Conservation (phyloP, 1,140 invertebrate species). For the Rhynchophorus ferrugineus region DNA sequence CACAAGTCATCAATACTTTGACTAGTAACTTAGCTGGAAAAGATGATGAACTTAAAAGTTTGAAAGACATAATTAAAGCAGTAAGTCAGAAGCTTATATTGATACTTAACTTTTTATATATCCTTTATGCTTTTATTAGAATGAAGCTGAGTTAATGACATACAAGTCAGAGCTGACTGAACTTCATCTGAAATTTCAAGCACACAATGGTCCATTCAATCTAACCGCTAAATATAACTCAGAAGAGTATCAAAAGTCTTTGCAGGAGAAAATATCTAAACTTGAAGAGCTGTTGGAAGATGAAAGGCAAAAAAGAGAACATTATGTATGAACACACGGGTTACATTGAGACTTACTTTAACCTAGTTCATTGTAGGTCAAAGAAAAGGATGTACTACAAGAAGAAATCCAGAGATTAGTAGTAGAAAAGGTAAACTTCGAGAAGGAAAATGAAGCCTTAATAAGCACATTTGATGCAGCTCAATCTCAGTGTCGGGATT, state of each 20-base stretch:
- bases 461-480: conserved; percentile 27
- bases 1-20: conserved; percentile 22
- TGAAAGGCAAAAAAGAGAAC: conserved; percentile 23
- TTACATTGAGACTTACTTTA: neutral
- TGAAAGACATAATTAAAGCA: conserved; percentile 23
- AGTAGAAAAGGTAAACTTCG: conserved; percentile 18
- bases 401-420: conserved; percentile 27
- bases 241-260: conserved; percentile 29
- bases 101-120: neutral
- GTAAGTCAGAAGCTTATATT: conserved; percentile 16
- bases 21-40: conserved; percentile 15
- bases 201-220: conserved; percentile 28
- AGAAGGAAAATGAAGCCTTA: conserved; percentile 16
- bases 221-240: conserved; percentile 23
- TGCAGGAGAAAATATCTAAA: conserved; percentile 26
- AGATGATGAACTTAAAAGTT: conserved; percentile 21
- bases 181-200: conserved; percentile 26
- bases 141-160: conserved; percentile 22
- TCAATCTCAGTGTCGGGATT: conserved; percentile 31
- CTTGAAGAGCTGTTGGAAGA: conserved; percentile 27
- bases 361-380: conserved; percentile 19
- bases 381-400: conserved; percentile 25
- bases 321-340: conserved; percentile 17
- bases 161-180: conserved; percentile 28
- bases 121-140: conserved; percentile 7